Base-by-base conservation (phyloP, 2,888 invertebrate species). In the Drosophila falleni region DNA sequence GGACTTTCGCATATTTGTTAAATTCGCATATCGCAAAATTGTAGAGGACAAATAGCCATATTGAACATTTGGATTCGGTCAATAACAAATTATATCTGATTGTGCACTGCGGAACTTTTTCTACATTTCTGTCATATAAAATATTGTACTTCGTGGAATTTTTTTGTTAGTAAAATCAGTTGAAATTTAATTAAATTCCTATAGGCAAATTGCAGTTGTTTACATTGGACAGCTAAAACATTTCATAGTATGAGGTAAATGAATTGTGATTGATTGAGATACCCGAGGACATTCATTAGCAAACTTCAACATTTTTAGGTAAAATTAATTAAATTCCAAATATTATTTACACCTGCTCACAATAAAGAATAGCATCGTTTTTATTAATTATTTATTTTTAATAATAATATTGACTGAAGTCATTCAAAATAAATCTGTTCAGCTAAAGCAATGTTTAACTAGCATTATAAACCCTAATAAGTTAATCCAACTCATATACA, bases 1-100 rank as follows among this genome's bases (percentile, higher is more conserved):
- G 46, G 31, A 49, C 46, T 62, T 71, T 60, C 56, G 35, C 49
- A 56, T 44, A 55, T 59, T 53, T 56, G 51, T 74, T 51, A 46
- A 35, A 41, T 55, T 50, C 60, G 23, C 19, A 26, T 47, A 46
- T 13, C 35, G n/a, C 65, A 53, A 59, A 37, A n/a, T 26, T 46
- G 46, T 46, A 6, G n/a, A n/a, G 31, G 13, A 23, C 37, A 49
- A 35, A 53, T 56, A 9, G 19, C 10, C 33, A 37, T 26, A 19
- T 41, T 42, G 41, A n/a, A 16, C 11, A 9, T 23, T 8, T 9
- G 35, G 13, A 2, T 33, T 37, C 13, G 13, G 11, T 16, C 13
- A 16, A 51, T 33, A 61, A n/a, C 35, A 42, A 55, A 37, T 26
- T 10, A 9, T 31, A 46, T 16, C 26, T 23, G 29, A 23, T 42